These are phyloP conservation scores for Oxycera nigricornis DNA, from an alignment of 2,888 invertebrate genomes.

Conservation along the genomic window DNA sequence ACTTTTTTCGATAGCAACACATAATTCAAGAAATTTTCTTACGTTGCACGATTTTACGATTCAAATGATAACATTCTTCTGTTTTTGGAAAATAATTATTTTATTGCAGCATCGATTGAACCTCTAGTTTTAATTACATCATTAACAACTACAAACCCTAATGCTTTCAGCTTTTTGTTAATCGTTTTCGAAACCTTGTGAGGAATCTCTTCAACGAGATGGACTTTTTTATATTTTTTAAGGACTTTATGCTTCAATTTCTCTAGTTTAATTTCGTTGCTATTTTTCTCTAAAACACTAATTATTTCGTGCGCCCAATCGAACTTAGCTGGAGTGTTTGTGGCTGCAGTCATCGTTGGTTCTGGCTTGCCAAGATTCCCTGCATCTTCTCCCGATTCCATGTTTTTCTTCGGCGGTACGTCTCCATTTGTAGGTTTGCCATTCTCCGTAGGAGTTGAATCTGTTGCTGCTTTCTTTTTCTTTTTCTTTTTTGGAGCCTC, in stretches of 20 bases:
- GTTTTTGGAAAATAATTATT: not conserved
- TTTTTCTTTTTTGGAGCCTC: not conserved
- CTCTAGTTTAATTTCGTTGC: constrained; percentile 73
- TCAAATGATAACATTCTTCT: too few species aligned
- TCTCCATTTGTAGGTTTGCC: not conserved
- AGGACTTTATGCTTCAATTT: constrained; percentile 80
- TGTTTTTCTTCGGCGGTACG: not conserved
- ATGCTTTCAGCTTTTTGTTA: constrained; percentile 74
- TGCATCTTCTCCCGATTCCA: not conserved
- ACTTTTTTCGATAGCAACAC: too few species aligned
- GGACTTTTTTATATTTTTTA: constrained; percentile 66
- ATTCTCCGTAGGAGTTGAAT: not conserved
- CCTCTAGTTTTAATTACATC: constrained; percentile 65
- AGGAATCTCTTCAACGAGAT: constrained; percentile 62
- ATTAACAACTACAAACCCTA: constrained; percentile 69
- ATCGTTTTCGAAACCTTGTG: constrained; percentile 75
- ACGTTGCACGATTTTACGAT: too few species aligned
- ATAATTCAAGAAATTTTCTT: too few species aligned
- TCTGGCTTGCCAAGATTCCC: too few species aligned
- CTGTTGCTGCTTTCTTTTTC: not conserved
- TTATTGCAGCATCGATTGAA: not conserved
- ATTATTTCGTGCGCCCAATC: constrained; percentile 43
- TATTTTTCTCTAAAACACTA: constrained; percentile 50
- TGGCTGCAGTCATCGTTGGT: constrained; percentile 48
- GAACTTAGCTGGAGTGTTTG: constrained; percentile 15